Base-by-base conservation (phyloP, 2,797 vertebrate species). In the Prunella strophiata region DNA sequence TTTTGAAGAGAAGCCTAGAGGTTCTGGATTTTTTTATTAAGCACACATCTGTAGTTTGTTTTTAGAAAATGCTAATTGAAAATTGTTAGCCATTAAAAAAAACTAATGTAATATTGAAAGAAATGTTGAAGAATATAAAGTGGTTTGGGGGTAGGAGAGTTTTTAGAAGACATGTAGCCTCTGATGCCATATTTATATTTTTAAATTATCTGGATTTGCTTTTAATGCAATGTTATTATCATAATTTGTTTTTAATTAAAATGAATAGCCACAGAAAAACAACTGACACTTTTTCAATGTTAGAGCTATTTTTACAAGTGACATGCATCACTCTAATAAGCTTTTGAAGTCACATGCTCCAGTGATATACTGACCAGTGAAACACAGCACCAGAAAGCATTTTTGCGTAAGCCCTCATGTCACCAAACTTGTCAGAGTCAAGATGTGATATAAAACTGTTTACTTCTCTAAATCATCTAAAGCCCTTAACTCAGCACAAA, bases 291-390 rank as follows among this genome's bases (percentile, higher is more conserved):
- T 34, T 8, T 5, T 36, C 68, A 17, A 13, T 58, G 52, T 67
- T 26, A 54, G 57, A 88, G 73, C 45, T 77, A 27, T 65, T 84
- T 89, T 74, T 72, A 18, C 9, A 27, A 25, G 29, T 52, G 38
- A 1, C 1, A 0, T n/a, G 10, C 17, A 29, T 86, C 1, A 0
- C 23, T 20, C n/a, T 40, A 73, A 36, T 51, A 40, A 71, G 10
- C 50, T 65, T 67, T 47, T 27, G 45, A n/a, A 85, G 63, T 57
- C 38, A 36, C 2, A 1, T 47, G 29, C 29, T 88, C 25, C 13
- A 30, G 42, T 62, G 54, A 32, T 47, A 13, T 1, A 29, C 15
- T 40, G 71, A 17, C 30, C 48, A 10, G n/a, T 67, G 59, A 68
- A 63, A 18, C 13, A 8, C 18, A 18, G 34, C 36, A 36, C 11